Evolutionary conservation across 2,797 vertebrate genomes (phyloP).

Genomic region (Orestias chungarensis): DNA sequence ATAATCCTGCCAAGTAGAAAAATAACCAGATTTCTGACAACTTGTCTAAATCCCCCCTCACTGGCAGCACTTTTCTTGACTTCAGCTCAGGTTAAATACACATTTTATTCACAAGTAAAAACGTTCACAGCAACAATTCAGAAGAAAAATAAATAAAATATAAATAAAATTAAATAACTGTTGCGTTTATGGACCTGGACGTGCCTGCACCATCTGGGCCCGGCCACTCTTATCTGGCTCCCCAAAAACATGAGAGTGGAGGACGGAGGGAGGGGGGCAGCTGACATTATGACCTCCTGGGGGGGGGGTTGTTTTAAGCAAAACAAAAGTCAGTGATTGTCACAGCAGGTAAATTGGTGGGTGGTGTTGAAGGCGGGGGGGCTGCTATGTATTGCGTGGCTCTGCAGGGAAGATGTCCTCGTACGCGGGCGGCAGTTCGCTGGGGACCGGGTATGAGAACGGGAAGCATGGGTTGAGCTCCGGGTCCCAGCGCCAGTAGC

Average conservation of each 20-base stretch:
- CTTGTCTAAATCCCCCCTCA: no score
- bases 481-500: conserved; percentile 89
- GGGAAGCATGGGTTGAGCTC: conserved; percentile 90
- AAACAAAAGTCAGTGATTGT: conserved; percentile 74
- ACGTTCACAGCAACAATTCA: conserved; percentile 69
- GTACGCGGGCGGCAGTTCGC: conserved; percentile 87
- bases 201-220: conserved; percentile 39
- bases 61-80: conserved; percentile 36
- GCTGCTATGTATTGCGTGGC: conserved; percentile 75
- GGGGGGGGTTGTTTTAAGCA: conserved; percentile 26
- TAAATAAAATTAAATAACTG: conserved; percentile 59
- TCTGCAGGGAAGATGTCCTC: conserved; percentile 91
- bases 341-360: no score
- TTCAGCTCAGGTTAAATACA: conserved; percentile 61
- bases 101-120: conserved; percentile 75
- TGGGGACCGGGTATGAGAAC: conserved; percentile 88
- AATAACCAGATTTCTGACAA: neutral
- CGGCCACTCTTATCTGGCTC: conserved; percentile 34
- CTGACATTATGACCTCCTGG: conserved; percentile 24
- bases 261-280: neutral
- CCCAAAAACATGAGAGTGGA: conserved; percentile 42
- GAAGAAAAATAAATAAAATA: conserved; percentile 54
- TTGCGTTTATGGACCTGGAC: conserved; percentile 49
- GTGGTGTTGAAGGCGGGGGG: conserved; percentile 39
- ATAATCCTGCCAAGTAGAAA: neutral